Evolutionary conservation across 1,140 invertebrate species (phyloP).

Genomic region (Harpegnathos saltator): DNA sequence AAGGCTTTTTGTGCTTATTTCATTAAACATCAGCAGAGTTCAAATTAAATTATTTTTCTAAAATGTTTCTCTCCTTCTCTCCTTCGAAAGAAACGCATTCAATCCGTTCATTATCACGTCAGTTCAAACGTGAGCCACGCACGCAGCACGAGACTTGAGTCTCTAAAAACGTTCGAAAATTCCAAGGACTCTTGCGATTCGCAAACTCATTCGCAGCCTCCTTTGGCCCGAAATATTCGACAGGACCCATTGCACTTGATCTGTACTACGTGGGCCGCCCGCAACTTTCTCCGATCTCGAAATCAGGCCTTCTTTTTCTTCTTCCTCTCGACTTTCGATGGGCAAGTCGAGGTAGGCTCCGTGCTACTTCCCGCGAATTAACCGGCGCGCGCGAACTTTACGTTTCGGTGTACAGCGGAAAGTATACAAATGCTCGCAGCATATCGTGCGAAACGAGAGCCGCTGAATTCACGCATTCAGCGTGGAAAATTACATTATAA

Average conservation of each 20-base stretch:
- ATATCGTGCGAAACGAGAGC: constrained; percentile 1
- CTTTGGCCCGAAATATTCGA: constrained; percentile 30
- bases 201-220: not conserved
- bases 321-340: constrained; percentile 42
- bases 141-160: not conserved
- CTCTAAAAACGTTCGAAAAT: not conserved
- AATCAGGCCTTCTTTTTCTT: constrained; percentile 49
- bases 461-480: constrained; percentile 21
- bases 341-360: constrained; percentile 18
- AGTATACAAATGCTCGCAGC: not conserved
- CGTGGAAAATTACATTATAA: constrained; percentile 43
- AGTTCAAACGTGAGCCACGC: no score
- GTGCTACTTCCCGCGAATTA: constrained; percentile 53
- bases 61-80: no score
- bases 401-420: not conserved
- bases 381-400: constrained; percentile 4
- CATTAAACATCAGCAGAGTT: no score
- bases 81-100: no score
- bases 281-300: constrained; percentile 69
- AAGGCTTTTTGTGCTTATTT: no score
- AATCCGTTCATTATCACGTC: no score
- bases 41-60: no score
- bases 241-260: constrained; percentile 54
- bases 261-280: constrained; percentile 38
- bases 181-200: no score